These are phyloP conservation scores for Campylomormyrus numenius DNA, from an alignment of 2,113 vertebrate genomes.

Conservation along the genomic window DNA sequence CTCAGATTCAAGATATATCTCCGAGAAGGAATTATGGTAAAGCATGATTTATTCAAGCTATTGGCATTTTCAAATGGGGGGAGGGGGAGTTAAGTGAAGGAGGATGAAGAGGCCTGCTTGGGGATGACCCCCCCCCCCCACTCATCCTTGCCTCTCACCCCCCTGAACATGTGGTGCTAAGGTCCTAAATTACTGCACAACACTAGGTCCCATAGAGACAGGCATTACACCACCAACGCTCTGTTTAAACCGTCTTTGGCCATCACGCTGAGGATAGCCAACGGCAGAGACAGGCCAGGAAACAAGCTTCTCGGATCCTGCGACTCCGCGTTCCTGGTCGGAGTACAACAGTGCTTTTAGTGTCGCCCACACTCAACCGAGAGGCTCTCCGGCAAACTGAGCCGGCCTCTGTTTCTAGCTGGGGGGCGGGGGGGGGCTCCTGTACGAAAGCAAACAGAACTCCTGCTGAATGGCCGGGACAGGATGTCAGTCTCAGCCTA, in stretches of 20 bases:
- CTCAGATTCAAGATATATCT: neutral
- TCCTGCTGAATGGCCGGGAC: conserved; percentile 39
- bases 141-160: conserved; percentile 20
- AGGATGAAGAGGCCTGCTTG: conserved; percentile 26
- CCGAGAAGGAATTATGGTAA: neutral
- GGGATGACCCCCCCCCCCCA: conserved; percentile 3
- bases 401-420: conserved; percentile 24
- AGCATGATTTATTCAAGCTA: conserved; percentile 26
- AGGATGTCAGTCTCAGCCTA: conserved; percentile 33
- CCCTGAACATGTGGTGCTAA: conserved; percentile 21
- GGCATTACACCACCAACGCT: neutral
- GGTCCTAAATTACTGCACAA: neutral
- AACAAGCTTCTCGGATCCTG: neutral
- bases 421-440: conserved; percentile 22
- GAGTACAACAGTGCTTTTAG: conserved; percentile 29
- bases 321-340: neutral
- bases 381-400: conserved; percentile 17
- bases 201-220: neutral
- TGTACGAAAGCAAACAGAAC: conserved; percentile 41
- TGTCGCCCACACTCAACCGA: conserved; percentile 26
- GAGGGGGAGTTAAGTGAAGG: conserved; percentile 38
- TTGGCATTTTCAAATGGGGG: conserved; percentile 11
- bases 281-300: neutral
- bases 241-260: neutral
- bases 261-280: neutral